These are phyloP conservation scores for Beris chalybata DNA, from an alignment of 2,888 invertebrate genomes.

Conservation along the genomic window DNA sequence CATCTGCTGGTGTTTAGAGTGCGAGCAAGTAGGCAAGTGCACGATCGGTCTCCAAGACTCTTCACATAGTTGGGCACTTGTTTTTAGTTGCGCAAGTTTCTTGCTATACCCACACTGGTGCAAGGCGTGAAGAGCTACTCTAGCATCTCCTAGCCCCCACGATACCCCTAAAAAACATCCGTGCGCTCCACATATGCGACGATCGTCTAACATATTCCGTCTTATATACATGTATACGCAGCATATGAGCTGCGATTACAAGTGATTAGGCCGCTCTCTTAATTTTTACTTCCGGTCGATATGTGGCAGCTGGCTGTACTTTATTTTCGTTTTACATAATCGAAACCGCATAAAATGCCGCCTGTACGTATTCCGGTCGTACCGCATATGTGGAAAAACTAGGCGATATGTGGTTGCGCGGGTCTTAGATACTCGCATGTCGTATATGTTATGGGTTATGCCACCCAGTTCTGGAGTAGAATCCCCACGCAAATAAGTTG, in stretches of 20 bases:
- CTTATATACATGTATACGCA: slow-evolving; percentile 5
- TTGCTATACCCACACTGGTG: no score
- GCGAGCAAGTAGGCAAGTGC: no score
- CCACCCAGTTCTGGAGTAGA: slow-evolving; percentile 27
- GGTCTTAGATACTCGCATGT: neutral
- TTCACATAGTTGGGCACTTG: no score
- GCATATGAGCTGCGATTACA: slow-evolving; percentile 28
- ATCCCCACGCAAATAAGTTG: slow-evolving; percentile 27
- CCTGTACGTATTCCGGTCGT: neutral
- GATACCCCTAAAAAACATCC: no score
- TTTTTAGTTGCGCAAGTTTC: no score
- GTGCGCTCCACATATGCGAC: no score
- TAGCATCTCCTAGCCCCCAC: no score
- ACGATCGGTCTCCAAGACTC: no score
- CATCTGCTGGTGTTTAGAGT: no score
- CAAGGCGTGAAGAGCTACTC: no score
- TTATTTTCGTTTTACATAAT: slow-evolving; percentile 28
- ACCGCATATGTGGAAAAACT: slow-evolving; percentile 14
- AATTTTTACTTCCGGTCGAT: slow-evolving; percentile 38
- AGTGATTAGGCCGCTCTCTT: slow-evolving; percentile 34
- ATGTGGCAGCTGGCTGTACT: slow-evolving; percentile 30
- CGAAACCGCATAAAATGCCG: slow-evolving; percentile 1
- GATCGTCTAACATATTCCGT: neutral
- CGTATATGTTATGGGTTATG: slow-evolving; percentile 20
- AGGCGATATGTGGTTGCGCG: slow-evolving; percentile 12